Evolutionary conservation across 2,797 vertebrate genomes (phyloP).

Genomic region (Sebastes matsubarae): DNA sequence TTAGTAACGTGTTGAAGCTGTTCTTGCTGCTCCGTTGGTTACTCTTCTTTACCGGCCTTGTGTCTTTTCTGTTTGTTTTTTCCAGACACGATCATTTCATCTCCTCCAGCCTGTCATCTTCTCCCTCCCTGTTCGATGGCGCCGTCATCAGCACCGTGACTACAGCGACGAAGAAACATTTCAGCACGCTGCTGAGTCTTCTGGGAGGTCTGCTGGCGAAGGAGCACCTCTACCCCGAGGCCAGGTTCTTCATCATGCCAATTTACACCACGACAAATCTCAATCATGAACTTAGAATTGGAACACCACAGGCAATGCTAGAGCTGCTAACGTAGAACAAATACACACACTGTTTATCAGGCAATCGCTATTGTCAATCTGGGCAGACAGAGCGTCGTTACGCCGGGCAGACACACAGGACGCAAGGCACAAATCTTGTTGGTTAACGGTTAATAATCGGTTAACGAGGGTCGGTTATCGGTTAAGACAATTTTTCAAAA

Average conservation of each 20-base stretch:
- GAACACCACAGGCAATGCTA: too few relatives aligned
- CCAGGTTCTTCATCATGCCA: constrained; percentile 78
- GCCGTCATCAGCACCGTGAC: constrained; percentile 99
- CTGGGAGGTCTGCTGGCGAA: constrained; percentile 91
- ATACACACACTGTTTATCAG: too few relatives aligned
- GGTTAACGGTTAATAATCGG: too few relatives aligned
- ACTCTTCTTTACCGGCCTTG: neutral
- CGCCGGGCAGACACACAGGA: too few relatives aligned
- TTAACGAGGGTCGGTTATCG: too few relatives aligned
- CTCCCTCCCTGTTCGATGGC: constrained; percentile 96
- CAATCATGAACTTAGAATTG: neutral
- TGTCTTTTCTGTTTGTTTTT: neutral
- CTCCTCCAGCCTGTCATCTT: constrained; percentile 97
- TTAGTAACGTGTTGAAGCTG: neutral
- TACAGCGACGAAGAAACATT: constrained; percentile 98
- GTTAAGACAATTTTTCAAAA: too few relatives aligned
- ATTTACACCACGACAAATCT: neutral
- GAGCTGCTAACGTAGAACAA: too few relatives aligned
- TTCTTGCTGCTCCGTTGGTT: neutral
- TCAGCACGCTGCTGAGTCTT: constrained; percentile 93
- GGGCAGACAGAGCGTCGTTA: too few relatives aligned
- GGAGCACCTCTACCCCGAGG: constrained; percentile 91
- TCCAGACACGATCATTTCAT: constrained; percentile 97
- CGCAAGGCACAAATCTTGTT: too few relatives aligned
- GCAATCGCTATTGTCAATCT: too few relatives aligned